Conservation (phyloP, 2,888 invertebrate species). For the Halocaridina rubra region DNA sequence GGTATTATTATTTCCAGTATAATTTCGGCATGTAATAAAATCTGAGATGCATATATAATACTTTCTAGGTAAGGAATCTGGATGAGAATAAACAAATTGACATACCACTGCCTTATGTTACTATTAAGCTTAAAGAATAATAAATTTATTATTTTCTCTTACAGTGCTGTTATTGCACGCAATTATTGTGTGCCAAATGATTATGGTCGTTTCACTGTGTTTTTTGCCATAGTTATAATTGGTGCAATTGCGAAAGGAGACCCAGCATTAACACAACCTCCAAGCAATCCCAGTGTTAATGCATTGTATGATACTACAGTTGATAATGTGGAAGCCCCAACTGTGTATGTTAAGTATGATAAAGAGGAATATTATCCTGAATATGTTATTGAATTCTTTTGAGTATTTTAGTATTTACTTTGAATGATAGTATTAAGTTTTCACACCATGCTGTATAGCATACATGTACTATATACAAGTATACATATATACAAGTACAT, state of each 20-base stretch:
- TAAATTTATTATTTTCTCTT: background rate
- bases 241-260: background rate
- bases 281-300: background rate
- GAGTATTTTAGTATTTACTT: too few relatives aligned
- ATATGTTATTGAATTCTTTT: slow-evolving; percentile 29
- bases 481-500: too few relatives aligned
- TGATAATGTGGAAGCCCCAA: slow-evolving; percentile 18
- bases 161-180: slow-evolving; percentile 17
- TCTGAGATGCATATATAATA: too few relatives aligned
- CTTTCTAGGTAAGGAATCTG: too few relatives aligned
- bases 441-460: too few relatives aligned
- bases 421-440: too few relatives aligned
- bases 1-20: too few relatives aligned
- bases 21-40: too few relatives aligned
- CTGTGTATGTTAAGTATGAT: slow-evolving; percentile 38
- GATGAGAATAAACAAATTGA: too few relatives aligned
- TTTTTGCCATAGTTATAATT: slow-evolving; percentile 35
- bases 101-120: too few relatives aligned
- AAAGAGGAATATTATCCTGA: slow-evolving; percentile 42
- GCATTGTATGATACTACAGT: slow-evolving; percentile 33
- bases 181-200: background rate
- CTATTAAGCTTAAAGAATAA: too few relatives aligned
- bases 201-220: background rate
- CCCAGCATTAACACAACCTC: slow-evolving; percentile 18
- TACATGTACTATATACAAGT: too few relatives aligned